Base-by-base conservation (phyloP, 2,797 vertebrate species). In the Pangasius sanitwongsei region DNA sequence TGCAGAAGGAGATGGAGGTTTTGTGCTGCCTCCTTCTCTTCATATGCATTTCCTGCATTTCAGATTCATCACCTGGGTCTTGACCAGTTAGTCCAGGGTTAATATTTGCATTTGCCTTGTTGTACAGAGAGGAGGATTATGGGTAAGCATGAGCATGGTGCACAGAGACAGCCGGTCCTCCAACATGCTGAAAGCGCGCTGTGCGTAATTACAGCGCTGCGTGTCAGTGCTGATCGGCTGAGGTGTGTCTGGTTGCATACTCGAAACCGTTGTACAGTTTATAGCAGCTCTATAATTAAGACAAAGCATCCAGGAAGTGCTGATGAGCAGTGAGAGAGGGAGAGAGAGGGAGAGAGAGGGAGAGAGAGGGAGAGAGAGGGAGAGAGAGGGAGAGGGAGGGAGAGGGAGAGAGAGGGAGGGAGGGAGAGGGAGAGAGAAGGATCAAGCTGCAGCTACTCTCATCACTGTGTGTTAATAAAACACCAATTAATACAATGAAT, bases 251-350 rank as follows among this genome's bases (percentile, higher is more conserved):
- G 50, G 20, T 72, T 69, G 83, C 25, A 9, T 69, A 6, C 34
- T 84, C 48, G n/a, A 25, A 69, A 84, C 6, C 63, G 83, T 34
- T 18, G n/a, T 53, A 57, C 65, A 28, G n/a, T 72, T 86, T 86
- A 55, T 72, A 55, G 67, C 84, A 86, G 84, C 67, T 74, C 84
- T 86, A 25, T 86, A 86, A 86, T 86, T 57, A 86, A 74, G 67
- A 86, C 6, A 7, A 59, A 72, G 69, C 69, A 74, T 31, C 63
- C 18, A 3, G 48, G 69, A 84, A 84, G 63, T 13, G 44, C 63
- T 84, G 63, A 69, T 69, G 44, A 67, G 44, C 34, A 31, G 44
- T 20, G 3, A 16, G 74, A 50, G 23, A 15, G 23, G 1, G 3
- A 37, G 34, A 1, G 6, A 12, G 28, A 18, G 1, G 7, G 48